Evolutionary conservation across 1,140 invertebrate genomes (phyloP), one percentile per base, ranked within the genome.

Genomic region (Trichoplusia ni): DNA sequence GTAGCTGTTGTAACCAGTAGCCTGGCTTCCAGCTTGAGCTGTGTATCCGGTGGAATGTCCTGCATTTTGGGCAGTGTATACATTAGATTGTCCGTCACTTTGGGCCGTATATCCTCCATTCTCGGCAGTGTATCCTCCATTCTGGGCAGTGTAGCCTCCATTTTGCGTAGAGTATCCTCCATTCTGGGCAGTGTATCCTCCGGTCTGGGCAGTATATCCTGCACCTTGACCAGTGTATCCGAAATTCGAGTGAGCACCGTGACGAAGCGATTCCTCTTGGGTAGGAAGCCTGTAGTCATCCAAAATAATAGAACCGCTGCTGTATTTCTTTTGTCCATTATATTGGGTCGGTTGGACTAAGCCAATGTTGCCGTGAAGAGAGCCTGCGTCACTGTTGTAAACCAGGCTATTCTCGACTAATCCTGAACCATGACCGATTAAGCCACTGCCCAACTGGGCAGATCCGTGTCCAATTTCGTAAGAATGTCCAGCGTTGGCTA

Each of bases 261-360:
- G 40, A 0, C 61, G 58, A 16, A 13, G 40, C 14, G 38, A 54
- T 46, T 69, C 31, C 0, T 27, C 42, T 62, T 77, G 75, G 25
- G 54, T 70, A 7, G 84, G 82, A 21, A 82, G 63, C 70, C 87
- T 81, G 49, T 82, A 90, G 14, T 88, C 83, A 54, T 89, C 84
- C 40, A 90, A 71, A 51, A 89, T 86, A 8, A 90, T 47, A 18
- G 85, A 87, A 2, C 87, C 87, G 40, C 84, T 89, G 1, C 84
- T 75, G 62, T 86, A 90, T 71, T 85, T 74, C 0, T 46, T 64
- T 46, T 75, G 69, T 7, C 72, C 69, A 21, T 72, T 73, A 29
- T 82, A 76, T 47, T 75, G 80, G 4, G 76, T 75, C 11, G 78
- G 67, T 75, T 84, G 79, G 2, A 84, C 73, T 3, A 87, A 47